A percentile compares a stretch with the other conserved stretches of the same genome.
Conservation (phyloP, 2,888 invertebrate genomes). For the Drosophila nr. perissopoda region DNA sequence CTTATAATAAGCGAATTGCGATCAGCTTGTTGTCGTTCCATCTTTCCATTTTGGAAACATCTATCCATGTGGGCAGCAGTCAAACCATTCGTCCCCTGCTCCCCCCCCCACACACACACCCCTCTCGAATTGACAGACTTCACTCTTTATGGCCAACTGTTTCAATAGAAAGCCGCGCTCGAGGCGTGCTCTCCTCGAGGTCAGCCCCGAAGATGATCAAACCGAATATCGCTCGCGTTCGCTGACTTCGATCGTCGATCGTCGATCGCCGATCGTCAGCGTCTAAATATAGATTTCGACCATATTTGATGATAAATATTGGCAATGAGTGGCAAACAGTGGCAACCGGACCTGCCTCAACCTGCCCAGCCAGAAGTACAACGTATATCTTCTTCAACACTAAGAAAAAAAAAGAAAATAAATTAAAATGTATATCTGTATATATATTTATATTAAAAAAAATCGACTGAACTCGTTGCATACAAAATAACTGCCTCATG, state of each 20-base stretch:
- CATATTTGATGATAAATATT: constrained; percentile 81
- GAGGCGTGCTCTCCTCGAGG: constrained; percentile 61
- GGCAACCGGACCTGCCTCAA: constrained; percentile 73
- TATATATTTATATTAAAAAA: too few species aligned
- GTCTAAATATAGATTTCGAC: constrained; percentile 80
- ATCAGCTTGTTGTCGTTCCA: constrained; percentile 8
- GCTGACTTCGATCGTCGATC: constrained; percentile 16
- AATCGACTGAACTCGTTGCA: not conserved
- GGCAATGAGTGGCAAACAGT: constrained; percentile 68
- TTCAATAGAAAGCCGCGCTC: constrained; percentile 73
- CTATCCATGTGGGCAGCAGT: constrained; percentile 7
- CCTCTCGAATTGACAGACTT: not conserved
- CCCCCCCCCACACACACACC: not conserved
- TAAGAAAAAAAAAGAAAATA: not conserved
- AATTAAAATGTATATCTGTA: too few species aligned
- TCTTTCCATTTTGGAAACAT: not conserved
- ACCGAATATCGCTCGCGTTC: constrained; percentile 7
- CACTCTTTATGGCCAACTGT: constrained; percentile 64
- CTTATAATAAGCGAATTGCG: constrained; percentile 7
- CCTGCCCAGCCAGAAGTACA: constrained; percentile 44
- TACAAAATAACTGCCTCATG: not conserved
- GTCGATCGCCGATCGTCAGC: constrained; percentile 62
- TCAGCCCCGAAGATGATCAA: constrained; percentile 49
- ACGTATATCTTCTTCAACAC: constrained; percentile 3
- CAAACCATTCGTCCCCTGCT: not conserved